Percentiles rank a stretch among this genome's conserved stretches.
phyloP scores from a whole-genome alignment of 2,888 invertebrate genomes.

The Rhagonycha lutea region DNA sequence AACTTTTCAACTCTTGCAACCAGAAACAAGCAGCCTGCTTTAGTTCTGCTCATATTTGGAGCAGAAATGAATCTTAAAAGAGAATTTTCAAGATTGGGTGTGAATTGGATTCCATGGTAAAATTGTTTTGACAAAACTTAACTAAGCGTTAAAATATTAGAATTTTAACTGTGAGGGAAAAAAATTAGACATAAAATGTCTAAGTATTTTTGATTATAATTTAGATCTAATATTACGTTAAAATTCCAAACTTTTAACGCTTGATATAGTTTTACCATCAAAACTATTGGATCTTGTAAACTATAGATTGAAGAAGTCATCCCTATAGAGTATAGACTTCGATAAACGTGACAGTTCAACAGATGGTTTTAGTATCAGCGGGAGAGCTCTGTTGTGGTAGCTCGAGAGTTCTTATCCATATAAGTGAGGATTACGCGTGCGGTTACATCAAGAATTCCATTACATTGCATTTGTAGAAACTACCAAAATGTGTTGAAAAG shows the following conservation, averaged over 20 bases:
- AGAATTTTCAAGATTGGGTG: too few species aligned
- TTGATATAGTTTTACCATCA: neutral
- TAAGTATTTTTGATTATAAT: too few species aligned
- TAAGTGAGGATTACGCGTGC: slow-evolving; percentile 1
- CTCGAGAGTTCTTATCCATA: slow-evolving; percentile 3
- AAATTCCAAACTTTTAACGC: too few species aligned
- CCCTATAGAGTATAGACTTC: neutral
- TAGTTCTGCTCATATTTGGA: too few species aligned
- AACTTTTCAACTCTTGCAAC: too few species aligned
- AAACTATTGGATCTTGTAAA: neutral
- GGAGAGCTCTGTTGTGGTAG: slow-evolving; percentile 2
- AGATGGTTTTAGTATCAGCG: slow-evolving; percentile 2
- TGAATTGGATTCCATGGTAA: too few species aligned
- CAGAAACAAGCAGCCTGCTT: too few species aligned
- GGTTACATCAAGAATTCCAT: slow-evolving; percentile 1
- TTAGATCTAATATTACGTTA: neutral
- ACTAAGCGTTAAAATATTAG: too few species aligned
- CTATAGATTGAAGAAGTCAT: neutral
- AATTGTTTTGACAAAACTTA: too few species aligned
- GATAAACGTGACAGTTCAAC: slow-evolving; percentile 1
- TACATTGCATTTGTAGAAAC: neutral
- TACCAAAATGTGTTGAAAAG: neutral
- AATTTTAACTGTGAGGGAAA: too few species aligned
- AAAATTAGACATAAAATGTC: too few species aligned
- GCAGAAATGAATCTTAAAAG: too few species aligned